Evolutionary conservation across 1,140 invertebrate species (phyloP).

Genomic region (Saccostrea cuccullata): DNA sequence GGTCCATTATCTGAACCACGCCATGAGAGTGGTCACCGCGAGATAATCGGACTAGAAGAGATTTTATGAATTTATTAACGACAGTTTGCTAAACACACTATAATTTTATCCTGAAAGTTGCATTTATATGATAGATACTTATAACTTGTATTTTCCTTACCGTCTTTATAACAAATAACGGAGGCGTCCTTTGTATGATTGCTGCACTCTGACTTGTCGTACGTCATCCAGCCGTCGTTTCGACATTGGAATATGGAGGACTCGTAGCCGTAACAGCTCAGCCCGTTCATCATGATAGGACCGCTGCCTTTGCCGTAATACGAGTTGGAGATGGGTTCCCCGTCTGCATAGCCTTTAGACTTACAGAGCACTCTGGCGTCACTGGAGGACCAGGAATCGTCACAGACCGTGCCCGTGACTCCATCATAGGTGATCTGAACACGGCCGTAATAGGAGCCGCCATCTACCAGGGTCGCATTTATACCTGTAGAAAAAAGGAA

Average conservation of each 20-base stretch:
- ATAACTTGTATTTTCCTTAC: slow-evolving; percentile 50
- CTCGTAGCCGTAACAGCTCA: slow-evolving; percentile 67
- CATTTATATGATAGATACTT: not conserved
- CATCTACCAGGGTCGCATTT: slow-evolving; percentile 56
- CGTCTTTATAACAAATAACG: slow-evolving; percentile 68
- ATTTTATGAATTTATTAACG: not conserved
- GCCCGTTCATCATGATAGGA: slow-evolving; percentile 66
- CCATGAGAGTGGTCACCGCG: slow-evolving; percentile 68
- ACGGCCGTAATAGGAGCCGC: slow-evolving; percentile 63
- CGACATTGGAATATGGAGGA: slow-evolving; percentile 63
- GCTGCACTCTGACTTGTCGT: slow-evolving; percentile 54
- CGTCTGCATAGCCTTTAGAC: slow-evolving; percentile 60
- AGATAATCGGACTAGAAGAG: slow-evolving; percentile 59
- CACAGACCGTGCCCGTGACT: slow-evolving; percentile 67
- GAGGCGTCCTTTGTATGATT: slow-evolving; percentile 67
- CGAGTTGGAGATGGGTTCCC: slow-evolving; percentile 59
- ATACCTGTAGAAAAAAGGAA: slow-evolving; percentile 41
- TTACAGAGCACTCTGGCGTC: slow-evolving; percentile 68
- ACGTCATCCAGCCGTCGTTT: slow-evolving; percentile 65
- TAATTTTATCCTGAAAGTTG: not conserved
- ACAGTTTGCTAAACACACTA: not conserved
- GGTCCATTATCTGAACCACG: slow-evolving; percentile 65
- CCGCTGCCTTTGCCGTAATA: slow-evolving; percentile 66
- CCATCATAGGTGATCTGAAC: slow-evolving; percentile 68
- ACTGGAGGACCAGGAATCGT: slow-evolving; percentile 64